Conservation (phyloP, 2,113 vertebrate species). For the Cynoglossus semilaevis region DNA sequence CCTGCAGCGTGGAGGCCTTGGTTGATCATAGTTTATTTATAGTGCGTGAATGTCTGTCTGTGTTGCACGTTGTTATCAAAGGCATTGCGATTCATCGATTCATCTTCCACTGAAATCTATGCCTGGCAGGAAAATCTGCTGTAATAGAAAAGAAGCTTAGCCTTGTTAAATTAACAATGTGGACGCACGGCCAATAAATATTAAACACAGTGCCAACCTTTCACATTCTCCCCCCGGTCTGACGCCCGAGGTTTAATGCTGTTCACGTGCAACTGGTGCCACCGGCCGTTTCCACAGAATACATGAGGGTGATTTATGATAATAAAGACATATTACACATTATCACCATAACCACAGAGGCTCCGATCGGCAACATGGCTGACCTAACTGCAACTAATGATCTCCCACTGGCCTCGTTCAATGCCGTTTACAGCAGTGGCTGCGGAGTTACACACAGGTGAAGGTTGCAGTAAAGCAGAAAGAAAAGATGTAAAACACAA, state of each 20-base stretch:
- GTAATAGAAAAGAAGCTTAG: slow-evolving; percentile 11
- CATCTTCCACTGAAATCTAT: slow-evolving; percentile 25
- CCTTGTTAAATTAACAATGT: slow-evolving; percentile 43
- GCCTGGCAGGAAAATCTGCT: slow-evolving; percentile 33
- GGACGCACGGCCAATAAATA: slow-evolving; percentile 49
- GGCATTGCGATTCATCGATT: too few relatives aligned
- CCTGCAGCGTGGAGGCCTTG: slow-evolving; percentile 49
- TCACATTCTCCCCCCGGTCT: slow-evolving; percentile 34
- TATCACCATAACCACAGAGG: slow-evolving; percentile 22
- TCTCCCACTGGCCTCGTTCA: slow-evolving; percentile 47
- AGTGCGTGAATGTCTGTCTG: slow-evolving; percentile 1
- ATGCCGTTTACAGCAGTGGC: slow-evolving; percentile 16
- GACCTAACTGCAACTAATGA: slow-evolving; percentile 60
- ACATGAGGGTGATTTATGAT: slow-evolving; percentile 55
- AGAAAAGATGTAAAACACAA: slow-evolving; percentile 17
- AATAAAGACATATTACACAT: slow-evolving; percentile 62
- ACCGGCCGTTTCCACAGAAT: slow-evolving; percentile 35
- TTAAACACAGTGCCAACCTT: slow-evolving; percentile 41
- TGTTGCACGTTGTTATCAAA: neutral
- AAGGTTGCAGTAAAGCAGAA: slow-evolving; percentile 32
- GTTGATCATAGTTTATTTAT: slow-evolving; percentile 25
- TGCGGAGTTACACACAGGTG: slow-evolving; percentile 31
- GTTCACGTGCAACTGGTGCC: slow-evolving; percentile 27
- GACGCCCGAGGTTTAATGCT: slow-evolving; percentile 55
- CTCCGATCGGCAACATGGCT: slow-evolving; percentile 48